phyloP scores from a whole-genome alignment of 1,140 invertebrate genomes.

The Papilio machaon region DNA sequence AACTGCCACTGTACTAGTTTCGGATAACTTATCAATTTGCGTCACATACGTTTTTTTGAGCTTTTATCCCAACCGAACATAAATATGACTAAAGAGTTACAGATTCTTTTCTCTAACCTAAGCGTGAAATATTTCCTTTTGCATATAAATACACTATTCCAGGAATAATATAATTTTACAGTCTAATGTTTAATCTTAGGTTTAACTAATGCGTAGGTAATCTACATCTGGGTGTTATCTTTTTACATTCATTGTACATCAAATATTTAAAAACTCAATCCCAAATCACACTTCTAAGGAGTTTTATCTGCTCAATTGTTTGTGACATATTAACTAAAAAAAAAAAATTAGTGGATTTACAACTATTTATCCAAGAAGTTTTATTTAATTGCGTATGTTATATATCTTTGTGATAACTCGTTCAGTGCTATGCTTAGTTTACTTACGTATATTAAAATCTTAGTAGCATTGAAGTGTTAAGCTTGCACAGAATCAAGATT shows the following conservation, averaged over 20 bases:
- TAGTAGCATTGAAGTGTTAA: neutral
- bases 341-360: neutral
- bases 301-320: neutral
- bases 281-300: neutral
- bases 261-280: conserved; percentile 5
- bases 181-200: neutral
- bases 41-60: conserved; percentile 60
- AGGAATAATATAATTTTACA: neutral
- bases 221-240: neutral
- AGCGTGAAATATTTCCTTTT: neutral
- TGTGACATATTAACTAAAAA: neutral
- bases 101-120: neutral
- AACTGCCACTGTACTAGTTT: conserved; percentile 72
- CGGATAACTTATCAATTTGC: conserved; percentile 76
- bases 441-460: too few relatives aligned
- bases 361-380: neutral
- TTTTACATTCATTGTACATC: neutral
- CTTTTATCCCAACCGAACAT: conserved; percentile 16
- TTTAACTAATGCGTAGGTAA: neutral
- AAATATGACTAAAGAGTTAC: neutral
- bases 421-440: too few relatives aligned
- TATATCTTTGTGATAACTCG: too few relatives aligned
- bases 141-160: neutral
- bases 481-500: neutral
- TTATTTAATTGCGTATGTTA: too few relatives aligned